Evolutionary conservation across 92 coral and sea anemone species (phyloP).

Genomic region (Epizoanthus stellaris): DNA sequence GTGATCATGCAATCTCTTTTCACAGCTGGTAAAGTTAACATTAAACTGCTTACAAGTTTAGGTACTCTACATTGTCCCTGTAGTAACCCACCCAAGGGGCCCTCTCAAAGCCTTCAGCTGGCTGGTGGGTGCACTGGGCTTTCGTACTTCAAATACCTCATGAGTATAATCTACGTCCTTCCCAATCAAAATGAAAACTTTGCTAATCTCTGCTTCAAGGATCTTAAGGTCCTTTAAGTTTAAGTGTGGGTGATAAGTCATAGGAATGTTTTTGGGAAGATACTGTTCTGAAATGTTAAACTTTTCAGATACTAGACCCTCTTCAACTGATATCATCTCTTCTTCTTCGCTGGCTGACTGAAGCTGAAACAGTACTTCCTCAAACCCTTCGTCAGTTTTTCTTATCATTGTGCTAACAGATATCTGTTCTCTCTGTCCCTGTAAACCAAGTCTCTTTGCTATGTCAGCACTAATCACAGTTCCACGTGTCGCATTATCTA

Average conservation of each 20-base stretch:
- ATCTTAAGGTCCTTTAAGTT: constrained; percentile 47
- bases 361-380: constrained; percentile 49
- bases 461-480: constrained; percentile 58
- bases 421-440: constrained; percentile 44
- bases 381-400: constrained; percentile 42
- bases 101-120: constrained; percentile 51
- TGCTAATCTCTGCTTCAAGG: constrained; percentile 45
- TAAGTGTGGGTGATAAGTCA: constrained; percentile 43
- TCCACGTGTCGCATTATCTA: constrained; percentile 65
- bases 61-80: constrained; percentile 38
- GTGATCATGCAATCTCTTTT: constrained; percentile 47
- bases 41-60: constrained; percentile 17
- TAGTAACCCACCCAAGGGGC: constrained; percentile 59
- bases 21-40: constrained; percentile 43
- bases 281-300: constrained; percentile 50
- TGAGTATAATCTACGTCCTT: constrained; percentile 64
- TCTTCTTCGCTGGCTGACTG: constrained; percentile 56
- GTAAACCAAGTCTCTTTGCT: constrained; percentile 42
- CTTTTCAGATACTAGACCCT: constrained; percentile 60
- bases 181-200: constrained; percentile 63
- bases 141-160: constrained; percentile 56
- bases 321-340: constrained; percentile 57
- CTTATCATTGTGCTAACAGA: constrained; percentile 47
- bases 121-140: constrained; percentile 21
- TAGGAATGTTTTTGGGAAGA: constrained; percentile 52